Conservation (phyloP, 1,140 invertebrate species). For the Doryteuthis pealeii region DNA sequence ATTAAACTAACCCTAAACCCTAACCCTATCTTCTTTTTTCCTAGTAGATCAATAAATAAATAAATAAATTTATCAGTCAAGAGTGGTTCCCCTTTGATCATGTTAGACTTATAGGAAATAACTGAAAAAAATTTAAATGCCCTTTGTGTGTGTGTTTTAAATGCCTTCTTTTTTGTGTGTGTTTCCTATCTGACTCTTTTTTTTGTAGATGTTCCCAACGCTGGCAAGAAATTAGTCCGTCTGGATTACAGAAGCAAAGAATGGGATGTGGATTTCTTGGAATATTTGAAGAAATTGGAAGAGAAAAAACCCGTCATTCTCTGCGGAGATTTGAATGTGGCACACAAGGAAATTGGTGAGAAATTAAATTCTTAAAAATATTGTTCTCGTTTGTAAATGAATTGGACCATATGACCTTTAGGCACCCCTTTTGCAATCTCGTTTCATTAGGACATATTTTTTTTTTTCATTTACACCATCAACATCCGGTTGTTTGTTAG, state of each 20-base stretch:
- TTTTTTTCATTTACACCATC: no score
- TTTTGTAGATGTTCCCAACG: constrained; percentile 73
- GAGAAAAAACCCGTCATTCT: constrained; percentile 90
- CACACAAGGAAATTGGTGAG: constrained; percentile 89
- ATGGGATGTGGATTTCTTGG: constrained; percentile 85
- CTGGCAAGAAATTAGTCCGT: constrained; percentile 80
- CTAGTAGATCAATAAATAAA: no score
- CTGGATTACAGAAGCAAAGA: constrained; percentile 80
- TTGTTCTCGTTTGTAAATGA: not conserved
- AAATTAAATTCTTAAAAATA: not conserved
- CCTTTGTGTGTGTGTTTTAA: no score
- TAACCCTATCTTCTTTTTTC: no score
- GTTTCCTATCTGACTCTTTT: not conserved
- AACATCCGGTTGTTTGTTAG: no score
- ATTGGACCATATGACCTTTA: not conserved
- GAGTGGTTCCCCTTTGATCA: no score
- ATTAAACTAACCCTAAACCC: no score
- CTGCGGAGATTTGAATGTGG: constrained; percentile 96
- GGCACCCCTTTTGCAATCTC: no score
- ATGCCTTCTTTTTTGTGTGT: not conserved
- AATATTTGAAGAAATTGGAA: constrained; percentile 79
- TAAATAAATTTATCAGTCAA: no score
- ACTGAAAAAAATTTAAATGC: no score
- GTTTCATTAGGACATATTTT: no score
- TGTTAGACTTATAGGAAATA: no score